Evolutionary conservation across 2,888 invertebrate genomes (phyloP).

Genomic region (Agrenia bidenticulata): DNA sequence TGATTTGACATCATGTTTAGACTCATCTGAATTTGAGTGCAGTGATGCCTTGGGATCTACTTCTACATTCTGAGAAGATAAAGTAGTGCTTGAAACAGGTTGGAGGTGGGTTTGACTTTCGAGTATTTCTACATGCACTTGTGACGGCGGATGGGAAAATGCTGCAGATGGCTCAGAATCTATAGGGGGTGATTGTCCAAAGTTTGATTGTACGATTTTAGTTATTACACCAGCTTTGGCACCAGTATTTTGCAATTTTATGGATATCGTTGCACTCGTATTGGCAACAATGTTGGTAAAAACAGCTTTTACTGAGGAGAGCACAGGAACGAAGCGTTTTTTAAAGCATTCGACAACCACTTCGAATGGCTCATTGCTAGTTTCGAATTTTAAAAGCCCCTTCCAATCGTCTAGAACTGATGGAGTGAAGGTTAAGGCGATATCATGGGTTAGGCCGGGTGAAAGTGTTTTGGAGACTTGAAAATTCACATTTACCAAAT

Average conservation of each 20-base stretch:
- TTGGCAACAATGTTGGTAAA: slow-evolving; percentile 12
- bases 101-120: no score
- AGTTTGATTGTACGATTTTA: not conserved
- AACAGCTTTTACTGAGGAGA: not conserved
- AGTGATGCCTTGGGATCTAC: no score
- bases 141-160: no score
- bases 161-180: no score
- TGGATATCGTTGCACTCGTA: slow-evolving; percentile 3
- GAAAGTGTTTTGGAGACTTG: slow-evolving; percentile 25
- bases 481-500: slow-evolving; percentile 27
- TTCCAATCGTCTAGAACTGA: not conserved
- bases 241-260: slow-evolving; percentile 15
- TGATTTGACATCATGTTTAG: no score
- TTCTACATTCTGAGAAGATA: no score
- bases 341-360: slow-evolving; percentile 26
- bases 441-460: slow-evolving; percentile 32
- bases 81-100: no score
- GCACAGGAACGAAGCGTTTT: slow-evolving; percentile 21
- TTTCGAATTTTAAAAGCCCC: slow-evolving; percentile 24
- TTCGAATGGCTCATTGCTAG: slow-evolving; percentile 12
- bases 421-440: slow-evolving; percentile 31
- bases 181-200: no score
- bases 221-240: slow-evolving; percentile 3
- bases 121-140: no score
- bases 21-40: no score